Conservation (phyloP, 1,140 invertebrate species). For the Drosophila carrolli region DNA sequence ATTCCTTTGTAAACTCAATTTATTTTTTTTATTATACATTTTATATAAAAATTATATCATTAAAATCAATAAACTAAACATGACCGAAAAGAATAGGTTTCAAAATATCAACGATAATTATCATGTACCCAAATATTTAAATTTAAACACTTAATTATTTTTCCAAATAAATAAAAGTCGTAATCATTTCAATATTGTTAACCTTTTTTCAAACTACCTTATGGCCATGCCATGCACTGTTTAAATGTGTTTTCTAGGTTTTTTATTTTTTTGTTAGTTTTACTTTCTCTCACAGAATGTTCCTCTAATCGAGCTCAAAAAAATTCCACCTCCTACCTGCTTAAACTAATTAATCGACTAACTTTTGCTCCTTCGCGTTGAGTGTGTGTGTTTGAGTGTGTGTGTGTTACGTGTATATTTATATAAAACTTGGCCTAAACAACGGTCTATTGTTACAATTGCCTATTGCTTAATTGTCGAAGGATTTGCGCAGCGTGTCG, state of each 20-base stretch:
- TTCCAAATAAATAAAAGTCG: too few species aligned
- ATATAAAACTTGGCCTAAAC: constrained; percentile 78
- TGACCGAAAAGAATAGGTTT: too few species aligned
- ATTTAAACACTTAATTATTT: too few species aligned
- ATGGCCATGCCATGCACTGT: constrained; percentile 24
- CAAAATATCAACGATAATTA: too few species aligned
- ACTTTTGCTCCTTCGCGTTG: constrained; percentile 23
- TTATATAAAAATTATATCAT: too few species aligned
- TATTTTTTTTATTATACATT: neutral
- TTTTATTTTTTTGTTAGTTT: constrained; percentile 29
- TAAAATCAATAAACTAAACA: too few species aligned
- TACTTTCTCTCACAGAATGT: constrained; percentile 50
- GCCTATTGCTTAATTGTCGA: constrained; percentile 81
- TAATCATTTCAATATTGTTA: too few species aligned
- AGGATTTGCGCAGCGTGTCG: constrained; percentile 87
- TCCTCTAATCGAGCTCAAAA: constrained; percentile 25
- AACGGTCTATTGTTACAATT: constrained; percentile 24
- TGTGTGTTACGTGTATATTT: constrained; percentile 31
- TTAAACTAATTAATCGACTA: constrained; percentile 68
- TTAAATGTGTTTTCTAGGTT: constrained; percentile 33
- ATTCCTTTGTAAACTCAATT: too few species aligned
- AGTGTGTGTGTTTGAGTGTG: constrained; percentile 8
- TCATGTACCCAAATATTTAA: too few species aligned
- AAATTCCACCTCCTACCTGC: constrained; percentile 40
- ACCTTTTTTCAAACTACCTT: neutral